phyloP scores from a whole-genome alignment of 2,888 invertebrate genomes.

The Punctoribates punctum region DNA sequence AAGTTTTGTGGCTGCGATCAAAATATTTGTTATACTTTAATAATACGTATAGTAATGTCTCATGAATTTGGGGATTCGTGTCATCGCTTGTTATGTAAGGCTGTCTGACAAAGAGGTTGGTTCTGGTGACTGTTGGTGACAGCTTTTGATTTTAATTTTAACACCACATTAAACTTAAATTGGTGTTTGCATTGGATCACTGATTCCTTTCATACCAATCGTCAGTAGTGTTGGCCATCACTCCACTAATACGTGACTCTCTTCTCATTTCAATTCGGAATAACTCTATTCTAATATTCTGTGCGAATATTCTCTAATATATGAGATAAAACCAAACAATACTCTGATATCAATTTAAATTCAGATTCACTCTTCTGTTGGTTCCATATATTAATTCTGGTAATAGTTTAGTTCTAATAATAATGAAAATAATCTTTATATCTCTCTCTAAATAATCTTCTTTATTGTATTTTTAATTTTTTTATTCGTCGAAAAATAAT shows the following conservation, averaged over 20 bases:
- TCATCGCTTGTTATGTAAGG: not conserved
- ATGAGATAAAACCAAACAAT: slow-evolving; percentile 23
- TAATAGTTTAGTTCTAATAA: not conserved
- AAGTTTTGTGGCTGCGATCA: not conserved
- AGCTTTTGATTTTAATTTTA: slow-evolving; percentile 38
- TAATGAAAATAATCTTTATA: not conserved
- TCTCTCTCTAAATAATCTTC: not conserved
- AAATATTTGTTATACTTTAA: slow-evolving; percentile 12
- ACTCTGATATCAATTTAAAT: slow-evolving; percentile 7
- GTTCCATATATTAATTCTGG: not conserved
- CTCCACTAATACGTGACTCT: slow-evolving; percentile 32
- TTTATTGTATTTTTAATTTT: not conserved
- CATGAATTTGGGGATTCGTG: not conserved
- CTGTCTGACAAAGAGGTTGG: not conserved
- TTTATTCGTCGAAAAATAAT: not conserved
- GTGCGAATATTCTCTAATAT: slow-evolving; percentile 13
- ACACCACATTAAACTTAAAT: slow-evolving; percentile 37
- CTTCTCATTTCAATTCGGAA: slow-evolving; percentile 10
- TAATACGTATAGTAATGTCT: slow-evolving; percentile 28
- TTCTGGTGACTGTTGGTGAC: slow-evolving; percentile 19
- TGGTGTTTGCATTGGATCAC: slow-evolving; percentile 33
- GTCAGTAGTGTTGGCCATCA: not conserved
- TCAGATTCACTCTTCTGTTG: not conserved
- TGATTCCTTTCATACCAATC: slow-evolving; percentile 12
- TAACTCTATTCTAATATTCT: slow-evolving; percentile 7